These are phyloP conservation scores for Antennarius striatus DNA, from an alignment of 2,113 vertebrate genomes.

Conservation along the genomic window DNA sequence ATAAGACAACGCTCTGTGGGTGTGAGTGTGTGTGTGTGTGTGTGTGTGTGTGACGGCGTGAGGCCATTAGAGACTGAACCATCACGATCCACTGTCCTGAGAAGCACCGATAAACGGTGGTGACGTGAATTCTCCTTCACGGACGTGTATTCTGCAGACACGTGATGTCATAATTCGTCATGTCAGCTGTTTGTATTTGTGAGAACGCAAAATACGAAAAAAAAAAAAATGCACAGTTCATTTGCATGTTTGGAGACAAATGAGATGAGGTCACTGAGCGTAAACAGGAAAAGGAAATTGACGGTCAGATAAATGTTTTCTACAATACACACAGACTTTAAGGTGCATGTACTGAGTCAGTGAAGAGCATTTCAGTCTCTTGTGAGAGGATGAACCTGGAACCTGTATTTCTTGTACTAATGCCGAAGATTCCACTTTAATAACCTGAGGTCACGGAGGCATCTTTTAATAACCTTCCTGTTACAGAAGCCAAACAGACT, in stretches of 20 bases:
- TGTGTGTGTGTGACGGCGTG: conserved; percentile 4
- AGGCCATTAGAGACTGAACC: conserved; percentile 13
- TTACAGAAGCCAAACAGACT: conserved; percentile 6
- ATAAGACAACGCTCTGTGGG: conserved; percentile 46
- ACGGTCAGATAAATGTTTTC: conserved; percentile 5
- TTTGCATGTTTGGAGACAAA: conserved; percentile 20
- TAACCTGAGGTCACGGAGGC: background rate
- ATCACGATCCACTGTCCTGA: too few species aligned
- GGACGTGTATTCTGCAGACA: too few species aligned
- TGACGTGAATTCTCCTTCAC: too few species aligned
- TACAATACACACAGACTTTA: background rate
- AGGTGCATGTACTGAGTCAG: conserved; percentile 2
- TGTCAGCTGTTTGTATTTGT: too few species aligned
- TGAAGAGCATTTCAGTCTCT: background rate
- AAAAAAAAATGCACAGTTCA: background rate
- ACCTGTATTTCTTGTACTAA: conserved; percentile 36
- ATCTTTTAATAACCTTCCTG: conserved; percentile 17
- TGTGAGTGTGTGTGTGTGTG: background rate
- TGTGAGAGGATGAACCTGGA: background rate
- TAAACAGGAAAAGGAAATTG: conserved; percentile 48
- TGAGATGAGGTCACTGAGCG: background rate
- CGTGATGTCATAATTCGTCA: background rate
- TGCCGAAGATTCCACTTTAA: conserved; percentile 3
- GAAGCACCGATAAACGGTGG: too few species aligned
- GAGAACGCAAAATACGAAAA: too few species aligned